Conservation (phyloP, 2,113 vertebrate genomes). For the Lasiurus cinereus region DNA sequence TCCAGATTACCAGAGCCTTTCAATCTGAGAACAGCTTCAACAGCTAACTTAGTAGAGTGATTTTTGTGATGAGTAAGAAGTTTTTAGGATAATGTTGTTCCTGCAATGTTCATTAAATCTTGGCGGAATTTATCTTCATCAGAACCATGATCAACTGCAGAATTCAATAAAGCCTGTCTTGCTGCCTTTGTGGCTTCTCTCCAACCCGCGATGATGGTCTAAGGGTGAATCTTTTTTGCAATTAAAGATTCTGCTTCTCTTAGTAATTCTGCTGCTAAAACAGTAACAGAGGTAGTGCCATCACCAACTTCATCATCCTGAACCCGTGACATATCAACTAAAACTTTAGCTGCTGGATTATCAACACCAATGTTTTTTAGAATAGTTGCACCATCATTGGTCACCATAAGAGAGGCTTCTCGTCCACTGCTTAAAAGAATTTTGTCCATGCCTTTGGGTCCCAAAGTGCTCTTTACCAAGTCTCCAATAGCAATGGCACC, state of each 20-base stretch:
- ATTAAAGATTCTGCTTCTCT: slow-evolving; percentile 98
- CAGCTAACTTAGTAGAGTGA: slow-evolving; percentile 95
- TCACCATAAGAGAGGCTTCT: slow-evolving; percentile 94
- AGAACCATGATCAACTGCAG: slow-evolving; percentile 94
- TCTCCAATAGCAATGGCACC: slow-evolving; percentile 98
- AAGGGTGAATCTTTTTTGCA: slow-evolving; percentile 97
- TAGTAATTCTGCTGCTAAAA: slow-evolving; percentile 96
- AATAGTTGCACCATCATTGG: slow-evolving; percentile 98
- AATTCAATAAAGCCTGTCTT: slow-evolving; percentile 93
- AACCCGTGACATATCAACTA: slow-evolving; percentile 99
- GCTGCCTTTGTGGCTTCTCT: slow-evolving; percentile 96
- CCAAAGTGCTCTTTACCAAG: slow-evolving; percentile 98
- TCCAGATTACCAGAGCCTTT: slow-evolving; percentile 98
- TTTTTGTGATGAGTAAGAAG: slow-evolving; percentile 98
- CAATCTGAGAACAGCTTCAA: slow-evolving; percentile 95
- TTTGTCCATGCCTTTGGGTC: slow-evolving; percentile 99
- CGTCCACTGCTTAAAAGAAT: slow-evolving; percentile 94
- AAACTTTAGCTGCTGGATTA: slow-evolving; percentile 98
- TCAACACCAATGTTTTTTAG: slow-evolving; percentile 98
- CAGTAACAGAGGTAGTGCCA: slow-evolving; percentile 98
- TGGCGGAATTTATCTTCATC: slow-evolving; percentile 93
- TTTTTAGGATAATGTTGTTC: slow-evolving; percentile 97
- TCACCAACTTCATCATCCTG: slow-evolving; percentile 99
- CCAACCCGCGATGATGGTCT: slow-evolving; percentile 98
- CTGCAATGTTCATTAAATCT: slow-evolving; percentile 96